phyloP scores from a whole-genome alignment of 2,113 vertebrate species.

The Ceuthmochares aereus region DNA sequence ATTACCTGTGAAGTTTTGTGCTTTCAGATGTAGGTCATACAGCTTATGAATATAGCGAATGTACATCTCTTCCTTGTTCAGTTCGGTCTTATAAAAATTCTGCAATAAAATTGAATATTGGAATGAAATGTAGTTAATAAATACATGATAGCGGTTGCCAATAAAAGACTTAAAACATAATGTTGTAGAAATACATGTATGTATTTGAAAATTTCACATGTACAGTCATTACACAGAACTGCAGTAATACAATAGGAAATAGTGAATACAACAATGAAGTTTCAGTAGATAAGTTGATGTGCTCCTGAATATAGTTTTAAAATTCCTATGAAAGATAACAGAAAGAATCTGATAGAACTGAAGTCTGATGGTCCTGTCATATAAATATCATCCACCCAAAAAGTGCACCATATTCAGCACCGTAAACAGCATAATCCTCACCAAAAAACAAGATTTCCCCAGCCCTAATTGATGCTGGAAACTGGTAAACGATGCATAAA shows the following conservation, averaged over 20 bases:
- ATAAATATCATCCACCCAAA: background rate
- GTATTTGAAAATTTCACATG: background rate
- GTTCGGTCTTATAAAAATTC: slow-evolving; percentile 99
- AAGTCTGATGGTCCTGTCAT: background rate
- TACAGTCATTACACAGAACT: background rate
- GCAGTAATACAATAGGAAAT: background rate
- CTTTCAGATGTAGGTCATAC: slow-evolving; percentile 96
- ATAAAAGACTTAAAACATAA: background rate
- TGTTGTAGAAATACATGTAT: background rate
- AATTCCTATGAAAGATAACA: background rate
- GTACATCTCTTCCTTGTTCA: slow-evolving; percentile 99
- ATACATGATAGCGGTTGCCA: background rate
- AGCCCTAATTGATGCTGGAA: background rate
- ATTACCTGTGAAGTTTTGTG: slow-evolving; percentile 98
- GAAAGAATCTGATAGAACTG: background rate
- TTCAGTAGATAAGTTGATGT: background rate
- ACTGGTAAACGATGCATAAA: background rate
- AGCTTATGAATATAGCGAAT: slow-evolving; percentile 99
- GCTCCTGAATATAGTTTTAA: background rate
- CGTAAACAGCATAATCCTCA: background rate
- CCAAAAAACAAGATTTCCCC: background rate
- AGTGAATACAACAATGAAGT: background rate
- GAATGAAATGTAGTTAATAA: background rate
- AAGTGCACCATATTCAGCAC: background rate
- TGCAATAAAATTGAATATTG: slow-evolving; percentile 67